phyloP scores from a whole-genome alignment of 1,140 invertebrate species.

The Zelostemma sp. region DNA sequence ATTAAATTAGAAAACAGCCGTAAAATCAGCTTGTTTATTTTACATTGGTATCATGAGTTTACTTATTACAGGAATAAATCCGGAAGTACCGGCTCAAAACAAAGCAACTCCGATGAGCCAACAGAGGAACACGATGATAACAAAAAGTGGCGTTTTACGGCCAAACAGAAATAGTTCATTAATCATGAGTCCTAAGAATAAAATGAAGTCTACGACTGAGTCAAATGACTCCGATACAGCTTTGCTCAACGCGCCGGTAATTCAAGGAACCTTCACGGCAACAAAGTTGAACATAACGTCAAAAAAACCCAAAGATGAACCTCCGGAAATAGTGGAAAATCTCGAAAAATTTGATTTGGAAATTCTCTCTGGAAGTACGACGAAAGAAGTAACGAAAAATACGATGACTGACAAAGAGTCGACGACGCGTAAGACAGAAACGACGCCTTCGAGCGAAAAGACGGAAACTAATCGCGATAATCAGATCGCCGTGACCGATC shows the following conservation, averaged over 20 bases:
- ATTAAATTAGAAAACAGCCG: conserved; percentile 29
- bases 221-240: conserved; percentile 63
- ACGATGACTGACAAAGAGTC: not conserved
- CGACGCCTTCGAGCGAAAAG: conserved; percentile 10
- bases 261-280: conserved; percentile 67
- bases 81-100: conserved; percentile 49
- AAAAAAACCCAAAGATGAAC: conserved; percentile 48
- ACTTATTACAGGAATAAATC: conserved; percentile 52
- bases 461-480: conserved; percentile 4
- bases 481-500: not conserved
- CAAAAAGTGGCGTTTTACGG: conserved; percentile 63
- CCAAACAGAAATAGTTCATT: conserved; percentile 59
- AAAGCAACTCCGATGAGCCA: conserved; percentile 49
- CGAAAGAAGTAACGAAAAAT: conserved; percentile 44
- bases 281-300: conserved; percentile 61
- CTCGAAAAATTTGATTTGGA: not conserved
- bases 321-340: conserved; percentile 43
- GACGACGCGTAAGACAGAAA: conserved; percentile 8
- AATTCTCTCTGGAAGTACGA: conserved; percentile 41
- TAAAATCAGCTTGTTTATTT: too few relatives aligned
- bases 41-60: not conserved
- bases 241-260: conserved; percentile 63
- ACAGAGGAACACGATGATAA: conserved; percentile 65
- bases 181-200: conserved; percentile 66
- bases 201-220: conserved; percentile 65